A percentile compares a stretch with the other conserved stretches of the same genome.
These are phyloP conservation scores for Petrophora chlorosata DNA, from an alignment of 2,888 invertebrate species.

Conservation along the genomic window DNA sequence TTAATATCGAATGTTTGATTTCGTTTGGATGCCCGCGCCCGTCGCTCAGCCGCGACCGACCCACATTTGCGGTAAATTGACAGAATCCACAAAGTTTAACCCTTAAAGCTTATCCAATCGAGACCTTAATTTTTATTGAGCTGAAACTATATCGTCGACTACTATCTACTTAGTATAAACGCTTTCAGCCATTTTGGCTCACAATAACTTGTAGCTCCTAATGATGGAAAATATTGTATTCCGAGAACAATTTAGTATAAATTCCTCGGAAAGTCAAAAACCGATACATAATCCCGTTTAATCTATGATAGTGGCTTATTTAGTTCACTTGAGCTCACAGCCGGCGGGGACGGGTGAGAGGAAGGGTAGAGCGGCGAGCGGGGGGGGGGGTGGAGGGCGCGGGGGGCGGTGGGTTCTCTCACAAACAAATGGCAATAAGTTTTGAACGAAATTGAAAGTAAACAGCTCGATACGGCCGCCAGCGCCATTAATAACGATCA, in stretches of 20 bases:
- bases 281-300: conserved; percentile 20
- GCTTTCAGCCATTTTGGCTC: too few relatives aligned
- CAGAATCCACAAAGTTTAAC: conserved; percentile 42
- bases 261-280: conserved; percentile 20
- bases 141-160: too few relatives aligned
- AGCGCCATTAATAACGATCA: conserved; percentile 26
- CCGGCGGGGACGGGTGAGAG: not conserved
- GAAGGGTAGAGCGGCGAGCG: not conserved
- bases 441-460: conserved; percentile 62
- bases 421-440: conserved; percentile 55
- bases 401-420: conserved; percentile 14
- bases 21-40: conserved; percentile 38
- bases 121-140: conserved; percentile 5
- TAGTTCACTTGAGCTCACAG: conserved; percentile 21
- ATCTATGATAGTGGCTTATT: conserved; percentile 32
- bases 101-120: conserved; percentile 31
- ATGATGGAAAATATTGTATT: too few relatives aligned
- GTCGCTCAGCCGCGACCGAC: conserved; percentile 21
- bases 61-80: conserved; percentile 43
- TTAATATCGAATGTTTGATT: conserved; percentile 58
- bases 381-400: not conserved
- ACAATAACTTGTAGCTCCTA: too few relatives aligned
- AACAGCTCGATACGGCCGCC: conserved; percentile 48
- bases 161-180: too few relatives aligned
- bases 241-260: too few relatives aligned